Percentiles rank a stretch among this genome's conserved stretches.
These are phyloP conservation scores for Catalaphyllia jardinei DNA, from an alignment of 64 coral and sea anemone species.

Conservation along the genomic window DNA sequence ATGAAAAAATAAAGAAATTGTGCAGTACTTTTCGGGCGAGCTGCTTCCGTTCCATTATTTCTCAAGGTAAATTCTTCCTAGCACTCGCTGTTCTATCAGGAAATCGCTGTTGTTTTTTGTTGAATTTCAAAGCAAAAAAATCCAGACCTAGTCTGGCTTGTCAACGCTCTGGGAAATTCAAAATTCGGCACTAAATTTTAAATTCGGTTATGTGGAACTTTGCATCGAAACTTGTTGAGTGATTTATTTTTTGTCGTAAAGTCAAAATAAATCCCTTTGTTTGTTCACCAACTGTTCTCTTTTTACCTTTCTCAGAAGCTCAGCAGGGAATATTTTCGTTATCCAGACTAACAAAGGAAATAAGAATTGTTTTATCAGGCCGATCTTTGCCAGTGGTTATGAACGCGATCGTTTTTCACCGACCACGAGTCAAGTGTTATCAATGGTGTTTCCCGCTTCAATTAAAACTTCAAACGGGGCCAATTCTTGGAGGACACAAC, in stretches of 20 bases:
- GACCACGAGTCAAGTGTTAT: not conserved
- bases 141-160: not conserved
- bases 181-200: not conserved
- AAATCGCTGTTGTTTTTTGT: not conserved
- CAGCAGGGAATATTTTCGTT: not conserved
- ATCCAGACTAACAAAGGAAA: not conserved
- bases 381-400: not conserved
- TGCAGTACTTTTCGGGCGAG: not conserved
- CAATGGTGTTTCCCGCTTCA: not conserved
- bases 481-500: not conserved
- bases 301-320: slow-evolving; percentile 10
- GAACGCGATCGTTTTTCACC: not conserved
- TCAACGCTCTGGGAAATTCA: not conserved
- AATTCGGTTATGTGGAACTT: not conserved
- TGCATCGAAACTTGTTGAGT: not conserved
- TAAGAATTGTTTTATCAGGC: slow-evolving; percentile 14
- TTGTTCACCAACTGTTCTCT: slow-evolving; percentile 10
- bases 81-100: not conserved
- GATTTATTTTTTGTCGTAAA: not conserved
- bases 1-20: slow-evolving; percentile 25
- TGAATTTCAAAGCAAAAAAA: not conserved
- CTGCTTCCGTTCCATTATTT: not conserved
- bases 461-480: not conserved
- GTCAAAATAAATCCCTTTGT: not conserved
- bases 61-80: not conserved